Evolutionary conservation across 2,797 vertebrate genomes (phyloP).

Genomic region (Aplochiton taeniatus): DNA sequence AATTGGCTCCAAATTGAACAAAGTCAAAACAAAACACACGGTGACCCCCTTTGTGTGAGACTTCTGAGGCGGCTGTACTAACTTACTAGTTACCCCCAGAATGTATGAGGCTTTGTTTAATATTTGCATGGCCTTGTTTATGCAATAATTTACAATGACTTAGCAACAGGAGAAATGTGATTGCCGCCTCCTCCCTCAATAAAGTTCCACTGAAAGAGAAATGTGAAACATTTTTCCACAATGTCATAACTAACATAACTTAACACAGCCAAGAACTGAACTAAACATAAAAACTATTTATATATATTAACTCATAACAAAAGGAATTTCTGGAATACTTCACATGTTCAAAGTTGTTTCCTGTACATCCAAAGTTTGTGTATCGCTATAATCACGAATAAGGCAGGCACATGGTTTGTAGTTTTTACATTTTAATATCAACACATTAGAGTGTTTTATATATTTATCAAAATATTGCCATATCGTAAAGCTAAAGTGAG

Average conservation of each 20-base stretch:
- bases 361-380: not conserved
- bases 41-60: conserved; percentile 18
- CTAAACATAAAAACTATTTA: not conserved
- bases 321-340: not conserved
- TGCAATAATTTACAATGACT: conserved; percentile 6
- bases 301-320: not conserved
- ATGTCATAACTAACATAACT: not conserved
- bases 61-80: conserved; percentile 27
- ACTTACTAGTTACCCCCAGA: conserved; percentile 18
- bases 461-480: conserved; percentile 9
- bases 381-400: too few species aligned
- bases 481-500: conserved; percentile 28
- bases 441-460: too few species aligned
- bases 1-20: conserved; percentile 20
- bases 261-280: not conserved
- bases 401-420: too few species aligned
- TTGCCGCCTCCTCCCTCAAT: not conserved
- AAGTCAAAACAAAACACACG: conserved; percentile 10
- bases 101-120: conserved; percentile 19
- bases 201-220: not conserved
- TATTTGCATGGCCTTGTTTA: conserved; percentile 20
- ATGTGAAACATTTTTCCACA: too few species aligned
- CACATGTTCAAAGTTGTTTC: not conserved
- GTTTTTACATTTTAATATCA: too few species aligned
- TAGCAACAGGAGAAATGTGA: conserved; percentile 1